Evolutionary conservation across 2,113 vertebrate species (phyloP).

Genomic region (Tetrax tetrax): DNA sequence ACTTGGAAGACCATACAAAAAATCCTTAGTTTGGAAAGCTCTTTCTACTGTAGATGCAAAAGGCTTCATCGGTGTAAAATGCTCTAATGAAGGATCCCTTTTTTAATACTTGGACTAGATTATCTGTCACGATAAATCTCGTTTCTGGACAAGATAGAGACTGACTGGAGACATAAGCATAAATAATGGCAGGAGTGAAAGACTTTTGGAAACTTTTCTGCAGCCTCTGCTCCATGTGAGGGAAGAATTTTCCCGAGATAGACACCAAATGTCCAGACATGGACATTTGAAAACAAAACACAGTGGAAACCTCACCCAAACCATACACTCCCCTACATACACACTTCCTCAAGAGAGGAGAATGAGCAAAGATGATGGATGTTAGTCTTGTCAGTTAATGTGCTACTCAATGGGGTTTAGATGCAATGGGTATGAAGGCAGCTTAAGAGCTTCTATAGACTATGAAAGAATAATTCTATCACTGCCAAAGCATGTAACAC

Average conservation of each 20-base stretch:
- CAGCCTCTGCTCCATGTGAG: background rate
- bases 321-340: background rate
- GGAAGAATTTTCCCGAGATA: background rate
- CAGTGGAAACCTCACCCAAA: background rate
- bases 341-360: background rate
- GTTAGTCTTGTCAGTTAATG: constrained; percentile 28
- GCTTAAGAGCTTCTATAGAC: constrained; percentile 24
- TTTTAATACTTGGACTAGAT: background rate
- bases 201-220: background rate
- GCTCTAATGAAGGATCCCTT: background rate
- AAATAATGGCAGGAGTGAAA: background rate
- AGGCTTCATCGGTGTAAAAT: background rate
- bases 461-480: constrained; percentile 45
- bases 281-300: background rate
- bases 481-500: constrained; percentile 4
- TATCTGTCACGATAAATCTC: background rate
- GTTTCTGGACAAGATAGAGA: background rate
- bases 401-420: constrained; percentile 31
- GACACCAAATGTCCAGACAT: background rate
- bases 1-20: background rate
- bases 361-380: constrained; percentile 26
- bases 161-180: background rate
- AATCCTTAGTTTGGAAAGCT: background rate
- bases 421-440: constrained; percentile 16
- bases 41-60: background rate